Evolutionary conservation across 2,113 vertebrate genomes (phyloP).

Genomic region (Pongo pygmaeus): DNA sequence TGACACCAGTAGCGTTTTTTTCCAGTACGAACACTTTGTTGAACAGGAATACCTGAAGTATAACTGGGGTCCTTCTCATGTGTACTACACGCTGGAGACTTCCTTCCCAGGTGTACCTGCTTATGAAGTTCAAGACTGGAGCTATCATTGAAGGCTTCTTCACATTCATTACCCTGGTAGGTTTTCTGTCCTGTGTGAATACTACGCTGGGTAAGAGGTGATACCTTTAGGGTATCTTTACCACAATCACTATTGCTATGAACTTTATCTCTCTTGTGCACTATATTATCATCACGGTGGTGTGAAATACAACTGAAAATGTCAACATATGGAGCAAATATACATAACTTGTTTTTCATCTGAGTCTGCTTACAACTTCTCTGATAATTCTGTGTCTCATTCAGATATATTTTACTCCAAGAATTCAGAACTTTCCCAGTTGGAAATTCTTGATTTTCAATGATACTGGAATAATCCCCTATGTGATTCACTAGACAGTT

Average conservation of each 20-base stretch:
- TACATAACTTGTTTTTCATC: neutral
- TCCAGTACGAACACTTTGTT: fast-evolving
- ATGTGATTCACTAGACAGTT: neutral
- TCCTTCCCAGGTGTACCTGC: neutral
- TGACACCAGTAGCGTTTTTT: conserved; percentile 75
- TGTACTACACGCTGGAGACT: fast-evolving
- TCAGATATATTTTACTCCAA: neutral
- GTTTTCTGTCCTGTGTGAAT: neutral
- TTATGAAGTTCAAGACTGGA: neutral
- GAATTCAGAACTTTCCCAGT: neutral
- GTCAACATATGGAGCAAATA: neutral
- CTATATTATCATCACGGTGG: fast-evolving
- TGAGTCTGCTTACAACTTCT: neutral
- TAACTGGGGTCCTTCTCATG: fast-evolving
- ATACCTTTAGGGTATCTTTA: neutral
- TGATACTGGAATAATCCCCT: neutral
- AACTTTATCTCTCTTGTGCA: neutral
- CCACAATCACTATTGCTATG: neutral
- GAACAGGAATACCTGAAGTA: fast-evolving
- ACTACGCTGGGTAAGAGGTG: neutral
- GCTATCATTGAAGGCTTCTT: neutral
- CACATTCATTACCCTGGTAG: neutral
- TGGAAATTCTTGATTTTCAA: neutral
- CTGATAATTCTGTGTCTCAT: neutral
- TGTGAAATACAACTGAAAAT: neutral